Conservation (phyloP, 2,888 invertebrate genomes). For the Cenopis cana region DNA sequence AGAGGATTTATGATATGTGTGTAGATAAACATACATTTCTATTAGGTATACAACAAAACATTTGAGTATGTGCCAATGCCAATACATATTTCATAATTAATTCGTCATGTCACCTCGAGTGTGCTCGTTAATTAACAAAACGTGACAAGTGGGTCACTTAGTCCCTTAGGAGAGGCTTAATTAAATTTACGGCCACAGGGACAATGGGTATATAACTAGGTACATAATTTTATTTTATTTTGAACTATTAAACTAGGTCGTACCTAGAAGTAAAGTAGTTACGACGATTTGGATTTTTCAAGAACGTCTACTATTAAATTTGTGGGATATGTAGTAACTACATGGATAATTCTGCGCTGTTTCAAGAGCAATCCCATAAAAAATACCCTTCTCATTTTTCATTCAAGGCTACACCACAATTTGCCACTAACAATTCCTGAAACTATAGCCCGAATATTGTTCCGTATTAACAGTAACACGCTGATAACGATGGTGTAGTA, state of each 20-base stretch:
- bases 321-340: too few relatives aligned
- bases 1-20: too few relatives aligned
- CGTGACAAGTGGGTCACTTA: conserved; percentile 23
- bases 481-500: background rate
- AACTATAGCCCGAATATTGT: background rate
- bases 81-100: conserved; percentile 14
- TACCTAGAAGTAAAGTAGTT: background rate
- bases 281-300: too few relatives aligned
- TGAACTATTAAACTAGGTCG: background rate
- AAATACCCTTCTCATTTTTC: background rate
- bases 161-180: conserved; percentile 24
- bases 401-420: background rate
- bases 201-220: conserved; percentile 8
- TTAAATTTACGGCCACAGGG: conserved; percentile 30
- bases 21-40: background rate
- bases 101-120: conserved; percentile 19
- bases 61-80: background rate
- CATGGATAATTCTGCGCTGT: too few relatives aligned
- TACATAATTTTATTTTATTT: background rate
- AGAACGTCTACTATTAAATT: too few relatives aligned
- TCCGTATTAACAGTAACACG: background rate
- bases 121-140: conserved; percentile 28
- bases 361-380: too few relatives aligned
- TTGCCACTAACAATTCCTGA: background rate
- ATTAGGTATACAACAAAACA: background rate